Evolutionary conservation across 2,113 vertebrate species (phyloP).

Genomic region (Barbus barbus): DNA sequence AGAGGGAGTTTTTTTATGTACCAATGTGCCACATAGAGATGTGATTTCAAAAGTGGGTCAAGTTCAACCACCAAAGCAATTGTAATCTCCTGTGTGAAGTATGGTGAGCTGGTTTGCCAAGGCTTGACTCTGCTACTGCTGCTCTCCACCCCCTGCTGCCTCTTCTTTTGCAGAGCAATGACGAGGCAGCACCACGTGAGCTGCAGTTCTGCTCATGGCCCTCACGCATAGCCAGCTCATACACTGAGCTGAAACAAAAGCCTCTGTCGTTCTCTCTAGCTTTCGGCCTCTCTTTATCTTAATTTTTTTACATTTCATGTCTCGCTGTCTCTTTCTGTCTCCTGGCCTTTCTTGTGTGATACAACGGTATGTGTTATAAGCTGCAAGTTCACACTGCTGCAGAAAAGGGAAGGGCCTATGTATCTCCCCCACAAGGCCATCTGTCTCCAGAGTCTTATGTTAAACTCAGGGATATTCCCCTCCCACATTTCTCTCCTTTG

Average conservation of each 20-base stretch:
- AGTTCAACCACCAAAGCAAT: constrained; percentile 68
- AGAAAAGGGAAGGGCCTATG: background rate
- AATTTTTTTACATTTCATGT: constrained; percentile 36
- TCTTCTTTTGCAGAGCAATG: constrained; percentile 42
- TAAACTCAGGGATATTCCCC: constrained; percentile 54
- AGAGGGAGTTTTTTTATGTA: constrained; percentile 26
- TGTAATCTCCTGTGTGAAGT: constrained; percentile 67
- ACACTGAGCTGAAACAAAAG: constrained; percentile 50
- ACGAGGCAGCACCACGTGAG: constrained; percentile 49
- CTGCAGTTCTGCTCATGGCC: constrained; percentile 33
- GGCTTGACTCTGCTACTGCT: constrained; percentile 60
- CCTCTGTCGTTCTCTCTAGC: constrained; percentile 42
- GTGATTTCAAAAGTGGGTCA: constrained; percentile 75
- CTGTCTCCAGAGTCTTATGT: constrained; percentile 50
- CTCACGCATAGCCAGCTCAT: constrained; percentile 46
- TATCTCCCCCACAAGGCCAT: constrained; percentile 40
- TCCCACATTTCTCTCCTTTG: constrained; percentile 58
- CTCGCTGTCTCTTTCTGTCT: background rate
- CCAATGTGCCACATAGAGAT: constrained; percentile 50
- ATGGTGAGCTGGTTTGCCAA: constrained; percentile 64
- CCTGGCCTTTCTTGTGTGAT: background rate
- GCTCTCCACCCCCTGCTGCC: constrained; percentile 32
- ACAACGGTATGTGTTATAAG: background rate
- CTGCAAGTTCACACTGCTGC: background rate
- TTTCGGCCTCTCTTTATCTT: constrained; percentile 23